phyloP scores from a whole-genome alignment of 2,797 vertebrate species.

The Epinephelus coioides region DNA sequence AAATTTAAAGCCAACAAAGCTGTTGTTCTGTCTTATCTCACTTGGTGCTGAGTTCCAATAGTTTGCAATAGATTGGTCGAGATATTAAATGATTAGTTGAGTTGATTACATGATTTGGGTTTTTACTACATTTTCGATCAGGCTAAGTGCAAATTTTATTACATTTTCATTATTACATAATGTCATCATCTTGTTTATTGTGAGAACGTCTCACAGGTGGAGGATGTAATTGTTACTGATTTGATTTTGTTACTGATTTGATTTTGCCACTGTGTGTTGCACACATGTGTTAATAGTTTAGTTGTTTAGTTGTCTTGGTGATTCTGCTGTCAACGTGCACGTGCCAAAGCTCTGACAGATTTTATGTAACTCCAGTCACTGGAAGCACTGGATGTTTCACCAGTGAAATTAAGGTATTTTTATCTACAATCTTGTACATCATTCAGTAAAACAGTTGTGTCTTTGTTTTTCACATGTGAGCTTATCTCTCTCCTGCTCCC shows the following conservation, averaged over 20 bases:
- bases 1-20: too few relatives aligned
- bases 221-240: not conserved
- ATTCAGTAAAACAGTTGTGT: not conserved
- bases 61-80: too few relatives aligned
- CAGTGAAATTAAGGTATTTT: not conserved
- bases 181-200: too few relatives aligned
- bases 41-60: too few relatives aligned
- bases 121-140: too few relatives aligned
- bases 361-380: not conserved
- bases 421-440: not conserved
- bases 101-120: too few relatives aligned
- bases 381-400: not conserved
- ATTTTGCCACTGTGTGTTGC: not conserved
- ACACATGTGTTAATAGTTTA: not conserved
- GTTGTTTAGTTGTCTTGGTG: not conserved
- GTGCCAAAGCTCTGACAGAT: not conserved
- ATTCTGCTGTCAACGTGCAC: not conserved
- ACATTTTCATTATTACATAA: too few relatives aligned
- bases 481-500: constrained; percentile 30
- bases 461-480: constrained; percentile 16
- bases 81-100: too few relatives aligned
- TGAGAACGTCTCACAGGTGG: not conserved
- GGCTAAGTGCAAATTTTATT: too few relatives aligned
- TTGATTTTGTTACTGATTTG: not conserved
- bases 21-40: too few relatives aligned